These are phyloP conservation scores for Delichon dasypus DNA, from an alignment of 2,797 vertebrate genomes.

Conservation along the genomic window DNA sequence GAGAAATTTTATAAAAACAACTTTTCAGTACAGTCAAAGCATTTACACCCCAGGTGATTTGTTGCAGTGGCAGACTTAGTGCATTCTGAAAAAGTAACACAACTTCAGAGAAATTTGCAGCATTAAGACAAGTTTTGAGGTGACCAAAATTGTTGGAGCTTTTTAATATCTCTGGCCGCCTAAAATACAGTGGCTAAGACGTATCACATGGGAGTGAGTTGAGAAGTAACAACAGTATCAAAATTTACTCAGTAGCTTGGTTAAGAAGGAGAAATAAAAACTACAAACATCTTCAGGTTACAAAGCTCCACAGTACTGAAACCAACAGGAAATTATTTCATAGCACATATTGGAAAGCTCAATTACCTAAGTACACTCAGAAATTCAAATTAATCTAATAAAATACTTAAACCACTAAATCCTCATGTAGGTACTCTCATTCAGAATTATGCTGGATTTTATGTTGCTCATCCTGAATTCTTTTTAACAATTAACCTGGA, in stretches of 20 bases:
- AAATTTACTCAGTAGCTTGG: neutral
- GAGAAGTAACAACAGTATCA: neutral
- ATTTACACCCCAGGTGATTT: neutral
- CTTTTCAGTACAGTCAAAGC: neutral
- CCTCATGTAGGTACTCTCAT: neutral
- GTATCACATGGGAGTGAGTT: neutral
- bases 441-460: constrained; percentile 1
- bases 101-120: constrained; percentile 10
- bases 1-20: constrained; percentile 1
- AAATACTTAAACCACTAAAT: constrained; percentile 36
- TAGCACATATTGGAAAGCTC: neutral
- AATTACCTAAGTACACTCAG: constrained; percentile 16
- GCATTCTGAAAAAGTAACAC: neutral
- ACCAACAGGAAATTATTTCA: neutral
- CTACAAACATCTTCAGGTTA: neutral
- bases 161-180: neutral
- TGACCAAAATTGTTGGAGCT: neutral
- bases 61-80: neutral
- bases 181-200: neutral
- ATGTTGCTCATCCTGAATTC: neutral
- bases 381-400: constrained; percentile 40
- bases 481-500: neutral
- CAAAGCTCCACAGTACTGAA: neutral
- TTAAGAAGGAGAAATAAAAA: neutral
- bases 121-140: neutral